Evolutionary conservation across 2,113 vertebrate species (phyloP), one percentile per base, ranked within the genome.

Genomic region (Myrmecophaga tridactyla): DNA sequence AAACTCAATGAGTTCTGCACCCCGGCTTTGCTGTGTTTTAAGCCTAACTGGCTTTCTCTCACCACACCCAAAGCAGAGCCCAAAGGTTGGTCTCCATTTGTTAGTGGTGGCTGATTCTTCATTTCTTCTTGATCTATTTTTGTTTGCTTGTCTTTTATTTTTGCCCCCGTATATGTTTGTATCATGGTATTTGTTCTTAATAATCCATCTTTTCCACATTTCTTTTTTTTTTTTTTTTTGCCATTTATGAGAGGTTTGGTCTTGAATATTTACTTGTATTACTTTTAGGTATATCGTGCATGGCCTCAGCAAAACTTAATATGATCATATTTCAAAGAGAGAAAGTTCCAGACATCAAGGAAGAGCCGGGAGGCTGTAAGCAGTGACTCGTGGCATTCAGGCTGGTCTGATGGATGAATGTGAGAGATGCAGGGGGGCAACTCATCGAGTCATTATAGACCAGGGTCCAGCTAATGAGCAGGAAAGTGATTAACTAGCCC

Each of bases 211-310:
- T 89, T 88, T 51, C 41, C 81, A 82, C 25, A 84, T 7, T 36
- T 87, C 18, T 41, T 80, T 14, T 56, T 18, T 53, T 4, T 53
- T 53, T 53, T 15, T 53, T 89, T 48, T 60, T 78, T 82, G 58
- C 27, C 20, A 51, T 39, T 58, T 67, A 78, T 21, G 67, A 89
- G 39, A 86, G 36, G 17, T 91, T 78, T 69, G 41, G n/a, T 18
- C 41, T 97, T 82, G 78, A 94, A 75, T 70, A 84, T 94, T 93
- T 92, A 81, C 77, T 43, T 56, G 56, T 34, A 58, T 89, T 67
- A 90, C 46, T 65, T 94, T 84, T 36, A 78, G 78, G 20, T 82
- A 85, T 11, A 13, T 76, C 13, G 6, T 1, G 17, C 27, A 7
- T 58, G 43, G 41, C 36, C 23, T 90, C 77, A 21, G 65, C 6